Conservation (phyloP, 2,888 invertebrate genomes). For the Celastrina argiolus region DNA sequence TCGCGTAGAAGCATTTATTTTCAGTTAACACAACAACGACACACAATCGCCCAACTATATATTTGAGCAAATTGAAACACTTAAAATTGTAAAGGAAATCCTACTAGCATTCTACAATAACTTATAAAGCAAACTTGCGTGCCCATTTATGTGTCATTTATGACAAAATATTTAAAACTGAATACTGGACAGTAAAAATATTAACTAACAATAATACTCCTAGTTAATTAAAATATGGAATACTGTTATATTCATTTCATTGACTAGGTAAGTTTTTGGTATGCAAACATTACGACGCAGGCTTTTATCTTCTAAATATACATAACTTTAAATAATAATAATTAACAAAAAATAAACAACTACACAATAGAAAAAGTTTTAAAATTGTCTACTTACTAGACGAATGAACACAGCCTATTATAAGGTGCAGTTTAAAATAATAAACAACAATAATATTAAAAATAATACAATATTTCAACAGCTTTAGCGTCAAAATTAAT, state of each 20-base stretch:
- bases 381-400: too few relatives aligned
- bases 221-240: slow-evolving; percentile 24
- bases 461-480: too few relatives aligned
- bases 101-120: neutral
- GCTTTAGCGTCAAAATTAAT: too few relatives aligned
- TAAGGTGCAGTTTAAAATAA: too few relatives aligned
- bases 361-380: neutral
- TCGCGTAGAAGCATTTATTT: too few relatives aligned
- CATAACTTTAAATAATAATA: neutral
- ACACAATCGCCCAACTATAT: neutral
- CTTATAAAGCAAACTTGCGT: neutral
- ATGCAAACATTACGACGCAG: neutral
- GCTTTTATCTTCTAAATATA: neutral
- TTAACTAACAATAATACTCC: neutral
- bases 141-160: neutral
- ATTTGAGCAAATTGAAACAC: neutral
- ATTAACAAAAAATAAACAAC: slow-evolving; percentile 13
- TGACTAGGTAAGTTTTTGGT: slow-evolving; percentile 23
- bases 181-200: neutral
- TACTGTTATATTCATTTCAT: slow-evolving; percentile 26
- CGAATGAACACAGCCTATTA: too few relatives aligned
- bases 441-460: too few relatives aligned
- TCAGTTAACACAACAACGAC: too few relatives aligned
- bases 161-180: neutral
- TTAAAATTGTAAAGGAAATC: neutral